Percentiles rank a stretch among this genome's conserved stretches.
Conservation (phyloP, 2,113 vertebrate species). For the Myanophis thanlyinensis region DNA sequence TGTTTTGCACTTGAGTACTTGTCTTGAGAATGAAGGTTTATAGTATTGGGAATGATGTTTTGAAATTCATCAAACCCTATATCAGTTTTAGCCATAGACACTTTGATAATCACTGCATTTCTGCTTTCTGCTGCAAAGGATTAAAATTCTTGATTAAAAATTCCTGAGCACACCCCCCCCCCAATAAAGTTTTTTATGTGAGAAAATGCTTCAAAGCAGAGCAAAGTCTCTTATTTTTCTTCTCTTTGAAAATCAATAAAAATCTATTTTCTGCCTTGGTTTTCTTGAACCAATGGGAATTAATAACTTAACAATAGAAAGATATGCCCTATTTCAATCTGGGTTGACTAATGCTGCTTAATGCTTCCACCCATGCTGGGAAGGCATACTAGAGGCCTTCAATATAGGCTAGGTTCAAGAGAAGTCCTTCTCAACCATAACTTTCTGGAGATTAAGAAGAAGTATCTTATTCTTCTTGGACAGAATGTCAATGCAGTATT, state of each 20-base stretch:
- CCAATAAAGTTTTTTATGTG: slow-evolving; percentile 35
- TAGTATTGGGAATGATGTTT: neutral
- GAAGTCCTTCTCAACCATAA: neutral
- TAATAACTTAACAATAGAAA: slow-evolving; percentile 51
- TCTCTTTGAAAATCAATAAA: slow-evolving; percentile 55
- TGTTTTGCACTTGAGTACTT: neutral
- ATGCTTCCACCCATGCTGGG: slow-evolving; percentile 58
- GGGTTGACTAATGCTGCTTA: slow-evolving; percentile 44
- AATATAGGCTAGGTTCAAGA: slow-evolving; percentile 46
- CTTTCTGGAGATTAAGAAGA: slow-evolving; percentile 35
- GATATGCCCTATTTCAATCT: slow-evolving; percentile 52
- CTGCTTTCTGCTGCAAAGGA: neutral
- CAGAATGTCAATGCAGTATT: slow-evolving; percentile 39
- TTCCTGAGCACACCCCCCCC: slow-evolving; percentile 25
- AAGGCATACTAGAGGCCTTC: slow-evolving; percentile 43
- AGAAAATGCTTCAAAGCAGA: neutral
- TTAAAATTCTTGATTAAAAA: slow-evolving; percentile 47
- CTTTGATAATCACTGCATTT: neutral
- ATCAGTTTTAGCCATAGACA: neutral
- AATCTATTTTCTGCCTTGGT: slow-evolving; percentile 29
- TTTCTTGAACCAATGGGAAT: slow-evolving; percentile 50
- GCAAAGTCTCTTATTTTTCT: slow-evolving; percentile 35
- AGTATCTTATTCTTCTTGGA: neutral
- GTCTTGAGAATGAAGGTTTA: neutral
- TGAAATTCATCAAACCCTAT: neutral